Evolutionary conservation across 2,797 vertebrate species (phyloP).

Genomic region (Spondyliosoma cantharus): DNA sequence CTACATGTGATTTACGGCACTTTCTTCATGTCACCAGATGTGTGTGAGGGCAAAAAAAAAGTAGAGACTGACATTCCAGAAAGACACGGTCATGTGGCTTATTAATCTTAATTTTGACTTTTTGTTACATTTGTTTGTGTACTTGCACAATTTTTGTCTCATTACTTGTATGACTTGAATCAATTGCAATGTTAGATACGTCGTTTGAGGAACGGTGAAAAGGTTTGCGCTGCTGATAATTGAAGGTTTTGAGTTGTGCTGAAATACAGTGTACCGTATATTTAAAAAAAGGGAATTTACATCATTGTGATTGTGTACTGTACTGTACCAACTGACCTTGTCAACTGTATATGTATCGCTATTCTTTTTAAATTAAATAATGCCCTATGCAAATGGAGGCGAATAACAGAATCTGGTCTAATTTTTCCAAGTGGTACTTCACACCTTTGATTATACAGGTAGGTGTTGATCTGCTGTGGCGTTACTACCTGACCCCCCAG

Average conservation of each 20-base stretch:
- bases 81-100: constrained; percentile 28
- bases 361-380: constrained; percentile 83
- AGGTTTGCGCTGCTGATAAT: constrained; percentile 49
- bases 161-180: constrained; percentile 59
- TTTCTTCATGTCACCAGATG: constrained; percentile 25
- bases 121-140: constrained; percentile 54
- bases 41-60: constrained; percentile 22
- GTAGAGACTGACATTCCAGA: constrained; percentile 60
- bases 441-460: too few relatives aligned
- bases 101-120: constrained; percentile 44
- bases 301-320: constrained; percentile 75
- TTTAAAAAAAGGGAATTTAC: constrained; percentile 79
- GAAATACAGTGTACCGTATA: constrained; percentile 69
- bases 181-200: constrained; percentile 48
- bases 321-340: constrained; percentile 78
- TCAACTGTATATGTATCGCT: constrained; percentile 76
- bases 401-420: background rate
- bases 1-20: constrained; percentile 35
- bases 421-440: background rate
- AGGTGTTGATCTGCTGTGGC: too few relatives aligned
- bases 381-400: constrained; percentile 76
- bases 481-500: too few relatives aligned
- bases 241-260: constrained; percentile 38
- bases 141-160: constrained; percentile 70
- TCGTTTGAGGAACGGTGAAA: constrained; percentile 39